Base-by-base conservation (phyloP, 2,888 invertebrate species). In the Subacronicta megacephala region DNA sequence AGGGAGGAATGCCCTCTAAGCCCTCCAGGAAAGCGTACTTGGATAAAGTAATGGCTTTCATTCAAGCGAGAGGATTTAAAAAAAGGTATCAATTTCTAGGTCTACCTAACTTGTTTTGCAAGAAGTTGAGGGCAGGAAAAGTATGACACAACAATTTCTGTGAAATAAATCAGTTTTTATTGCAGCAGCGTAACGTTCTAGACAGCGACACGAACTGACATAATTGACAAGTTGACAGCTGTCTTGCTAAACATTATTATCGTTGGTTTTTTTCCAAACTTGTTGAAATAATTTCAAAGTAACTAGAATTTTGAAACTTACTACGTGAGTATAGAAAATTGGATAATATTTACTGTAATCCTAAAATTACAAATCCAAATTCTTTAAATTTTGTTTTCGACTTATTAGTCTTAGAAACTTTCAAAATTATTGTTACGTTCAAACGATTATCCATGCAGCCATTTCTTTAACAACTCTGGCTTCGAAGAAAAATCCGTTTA, bases 1-100 rank as follows among this genome's bases (percentile, higher is more conserved):
- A 78, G 81, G 82, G 87, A 81, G 81, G 85, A 86, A 88, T 88
- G 87, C 83, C 85, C 84, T 85, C 62, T 69, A 26, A 54, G 54
- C 64, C 59, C 55, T 68, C 64, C 64, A 60, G 72, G 70, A 66
- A 54, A 70, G 47, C 64, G 70, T 65, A 36, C 43, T 63, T 61
- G 59, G 56, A 49, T 75, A 43, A 64, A 63, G 54, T 64, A 47
- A 51, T 47, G 40, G 10, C 20, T 70, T 56, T 37, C 56, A 49
- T 56, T 37, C 58, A 49, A 60, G 35, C n/a, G n/a, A 37, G 38
- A 40, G 18, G 38, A 17, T 49, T 47, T 62, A 54, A 15, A 31
- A 15, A 31, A 12, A n/a, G 6, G 26, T 10, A 26, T 26, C 10
- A 10, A 26, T 26, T 26, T n/a, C 31, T 31, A 31, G 31, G 31